Percentiles rank a stretch among this genome's conserved stretches.
phyloP scores from a whole-genome alignment of 2,797 vertebrate species.

The Adelosebastes latens region DNA sequence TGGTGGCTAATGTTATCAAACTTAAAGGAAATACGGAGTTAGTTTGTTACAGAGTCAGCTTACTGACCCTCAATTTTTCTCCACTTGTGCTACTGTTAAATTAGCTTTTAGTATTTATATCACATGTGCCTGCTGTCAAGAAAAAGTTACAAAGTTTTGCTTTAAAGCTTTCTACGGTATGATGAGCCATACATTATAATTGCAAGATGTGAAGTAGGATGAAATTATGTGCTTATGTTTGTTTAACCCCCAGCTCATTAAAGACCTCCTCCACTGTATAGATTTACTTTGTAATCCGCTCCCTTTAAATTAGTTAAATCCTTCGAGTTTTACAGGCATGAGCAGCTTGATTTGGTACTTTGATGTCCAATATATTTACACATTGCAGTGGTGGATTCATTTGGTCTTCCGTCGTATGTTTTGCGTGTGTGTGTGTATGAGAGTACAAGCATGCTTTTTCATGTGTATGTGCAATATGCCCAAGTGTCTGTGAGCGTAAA shows the following conservation, averaged over 20 bases:
- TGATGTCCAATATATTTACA: background rate
- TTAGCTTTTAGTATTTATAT: background rate
- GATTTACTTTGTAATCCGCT: slow-evolving; percentile 24
- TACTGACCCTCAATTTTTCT: background rate
- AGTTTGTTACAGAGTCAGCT: background rate
- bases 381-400: slow-evolving; percentile 10
- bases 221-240: slow-evolving; percentile 7
- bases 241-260: slow-evolving; percentile 28
- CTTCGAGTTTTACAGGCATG: background rate
- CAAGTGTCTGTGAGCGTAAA: background rate
- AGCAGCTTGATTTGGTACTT: slow-evolving; percentile 9
- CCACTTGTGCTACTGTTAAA: background rate
- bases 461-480: slow-evolving; percentile 11
- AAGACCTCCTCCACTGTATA: slow-evolving; percentile 3
- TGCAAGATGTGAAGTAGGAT: background rate
- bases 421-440: background rate
- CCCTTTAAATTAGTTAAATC: slow-evolving; percentile 7
- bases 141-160: background rate
- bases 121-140: background rate
- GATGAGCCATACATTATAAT: background rate
- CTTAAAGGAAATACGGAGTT: background rate
- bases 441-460: background rate
- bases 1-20: background rate
- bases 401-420: background rate
- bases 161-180: background rate